Percentiles rank a stretch among this genome's conserved stretches.
Conservation (phyloP, 2,797 vertebrate genomes). For the Microctenopoma steveboyesi region DNA sequence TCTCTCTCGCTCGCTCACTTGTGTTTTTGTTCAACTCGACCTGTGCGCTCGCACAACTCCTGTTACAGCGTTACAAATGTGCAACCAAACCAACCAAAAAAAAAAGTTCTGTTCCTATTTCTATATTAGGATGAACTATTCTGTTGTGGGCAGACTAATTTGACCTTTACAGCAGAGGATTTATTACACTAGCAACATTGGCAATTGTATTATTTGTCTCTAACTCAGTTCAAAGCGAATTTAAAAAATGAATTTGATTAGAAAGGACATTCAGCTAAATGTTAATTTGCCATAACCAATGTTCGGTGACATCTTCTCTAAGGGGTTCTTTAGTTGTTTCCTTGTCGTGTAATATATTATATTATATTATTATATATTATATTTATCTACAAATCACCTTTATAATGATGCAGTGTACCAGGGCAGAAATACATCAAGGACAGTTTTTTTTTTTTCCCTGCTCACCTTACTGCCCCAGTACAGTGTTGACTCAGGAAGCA, state of each 20-base stretch:
- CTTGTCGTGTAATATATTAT: slow-evolving; percentile 1
- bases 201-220: slow-evolving; percentile 8
- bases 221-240: slow-evolving; percentile 10
- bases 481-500: too few relatives aligned
- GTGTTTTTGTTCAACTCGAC: too few relatives aligned
- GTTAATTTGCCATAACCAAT: not conserved
- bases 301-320: slow-evolving; percentile 6
- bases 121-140: slow-evolving; percentile 34
- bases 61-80: too few relatives aligned
- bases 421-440: not conserved
- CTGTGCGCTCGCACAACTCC: too few relatives aligned
- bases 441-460: not conserved
- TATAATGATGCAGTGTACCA: not conserved
- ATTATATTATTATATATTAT: too few relatives aligned
- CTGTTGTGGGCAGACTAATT: slow-evolving; percentile 39
- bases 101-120: too few relatives aligned
- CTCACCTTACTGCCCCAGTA: too few relatives aligned
- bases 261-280: slow-evolving; percentile 39
- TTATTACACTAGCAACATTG: slow-evolving; percentile 23
- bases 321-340: slow-evolving; percentile 32
- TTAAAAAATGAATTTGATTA: slow-evolving; percentile 17
- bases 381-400: not conserved
- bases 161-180: slow-evolving; percentile 37
- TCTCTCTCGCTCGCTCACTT: too few relatives aligned
- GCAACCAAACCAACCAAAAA: too few relatives aligned